Base-by-base conservation (phyloP, 2,888 invertebrate species). In the Ophion costatus region DNA sequence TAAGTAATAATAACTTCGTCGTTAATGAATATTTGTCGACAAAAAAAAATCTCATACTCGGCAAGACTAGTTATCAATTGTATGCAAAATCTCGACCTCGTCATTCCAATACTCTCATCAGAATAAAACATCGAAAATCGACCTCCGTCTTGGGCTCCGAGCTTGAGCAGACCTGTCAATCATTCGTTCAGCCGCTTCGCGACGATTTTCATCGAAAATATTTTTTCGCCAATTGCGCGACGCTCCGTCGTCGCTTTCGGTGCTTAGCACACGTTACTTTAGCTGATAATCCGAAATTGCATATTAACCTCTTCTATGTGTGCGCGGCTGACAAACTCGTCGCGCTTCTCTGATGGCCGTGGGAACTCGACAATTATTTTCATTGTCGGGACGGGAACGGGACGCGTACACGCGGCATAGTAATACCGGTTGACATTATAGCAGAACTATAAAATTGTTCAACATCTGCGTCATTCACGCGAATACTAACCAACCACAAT, bases 291-390 rank as follows among this genome's bases (percentile, higher is more conserved):
- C 64, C 24, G 57, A 63, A 66, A 80, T 57, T 22, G 78, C 45
- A 59, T 42, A 45, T 66, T 77, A 61, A 70, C 20, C 42, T 45
- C 45, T 42, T 61, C n/a, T 45, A 24, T 51, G 74, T 38, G 74
- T 29, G 29, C 1, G 29, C 29, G 29, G 81, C 78, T 80, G 78
- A 87, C 82, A 90, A 91, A 73, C 89, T 81, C 78, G 84, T 78
- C 85, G 87, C 84, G 83, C 71, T 88, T 88, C 71, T 81, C 79
- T 79, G 91, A 93, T 91, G 88, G 89, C 80, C 92, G 93, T 93
- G 93, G 89, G 93, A 93, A 91, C 90, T 86, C 77, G 88, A 87
- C 91, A 92, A 93, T 93, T 93, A 92, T 91, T 90, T 89, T 89
- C 90, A 92, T 91, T 91, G 91, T 91, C 88, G 67, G 57, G 66